Conservation (phyloP, 2,797 vertebrate species). For the Meriones psammophilus region DNA sequence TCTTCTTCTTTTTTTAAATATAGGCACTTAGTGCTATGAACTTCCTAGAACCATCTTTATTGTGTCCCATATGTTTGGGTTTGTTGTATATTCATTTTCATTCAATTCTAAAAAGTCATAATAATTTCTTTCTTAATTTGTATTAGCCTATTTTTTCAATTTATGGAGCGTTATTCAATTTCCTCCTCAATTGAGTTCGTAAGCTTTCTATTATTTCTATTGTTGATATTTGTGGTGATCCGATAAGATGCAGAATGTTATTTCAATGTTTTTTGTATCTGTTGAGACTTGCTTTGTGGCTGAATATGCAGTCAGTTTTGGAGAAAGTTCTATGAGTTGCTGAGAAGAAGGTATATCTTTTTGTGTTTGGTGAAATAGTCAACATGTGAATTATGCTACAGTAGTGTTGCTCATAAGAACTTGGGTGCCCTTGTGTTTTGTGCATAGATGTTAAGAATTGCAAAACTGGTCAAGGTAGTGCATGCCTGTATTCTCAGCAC, state of each 20-base stretch:
- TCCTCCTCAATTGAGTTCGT: background rate
- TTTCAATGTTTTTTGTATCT: background rate
- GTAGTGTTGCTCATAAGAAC: background rate
- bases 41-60: background rate
- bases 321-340: background rate
- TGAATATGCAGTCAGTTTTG: background rate
- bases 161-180: background rate
- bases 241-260: background rate
- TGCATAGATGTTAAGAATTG: background rate
- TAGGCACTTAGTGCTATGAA: background rate
- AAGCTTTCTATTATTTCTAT: background rate
- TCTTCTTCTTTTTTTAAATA: background rate
- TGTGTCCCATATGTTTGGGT: background rate
- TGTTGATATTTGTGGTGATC: background rate
- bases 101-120: background rate
- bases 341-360: background rate
- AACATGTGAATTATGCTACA: background rate
- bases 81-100: background rate
- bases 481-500: too few relatives aligned
- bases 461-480: too few relatives aligned
- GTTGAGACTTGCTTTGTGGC: background rate
- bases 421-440: background rate
- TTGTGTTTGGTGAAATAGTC: background rate
- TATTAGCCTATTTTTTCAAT: background rate
- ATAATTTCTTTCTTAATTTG: background rate